Base-by-base conservation (phyloP, 35 echinoderm and acorn worm species). In the Ophiothrix spiculata region DNA sequence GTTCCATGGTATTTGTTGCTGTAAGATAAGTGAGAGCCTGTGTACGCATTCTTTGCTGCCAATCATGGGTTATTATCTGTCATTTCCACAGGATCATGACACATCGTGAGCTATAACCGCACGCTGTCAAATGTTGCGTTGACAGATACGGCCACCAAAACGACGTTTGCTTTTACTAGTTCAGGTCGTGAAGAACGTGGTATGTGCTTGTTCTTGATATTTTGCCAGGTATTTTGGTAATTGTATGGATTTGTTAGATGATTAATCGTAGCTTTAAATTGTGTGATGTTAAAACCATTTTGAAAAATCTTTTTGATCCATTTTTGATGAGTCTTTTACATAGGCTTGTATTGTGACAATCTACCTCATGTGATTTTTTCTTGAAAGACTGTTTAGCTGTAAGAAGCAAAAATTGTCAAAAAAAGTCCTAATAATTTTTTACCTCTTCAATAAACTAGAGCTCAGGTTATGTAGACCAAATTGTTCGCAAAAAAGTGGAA, bases 71-170 rank as follows among this genome's bases (percentile, higher is more conserved):
- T 25, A 69, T 69, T 69, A 69, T 69, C 60, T 69, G 60, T 69
- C 60, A 69, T 69, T 69, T 69, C 60, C 60, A 15, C 29, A 28
- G 45, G 60, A 69, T 69, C 60, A 69, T 69, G 60, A 69, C 60
- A 69, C 60, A 69, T 28, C 6, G 29, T 69, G 60, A 69, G 25
- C 17, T 21, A 54, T n/a, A 69, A n/a, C 60, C 6, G 3, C 29
- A 25, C 60, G 17, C 60, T 69, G 60, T 69, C 60, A 69, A 25
- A 69, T 69, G 23, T 28, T 1, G 25, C 29, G 60, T 4, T 69
- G 60, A n/a, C 60, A 69, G 60, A n/a, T 25, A 69, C 42, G 6
- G 42, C 6, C 42, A 49, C n/a, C 6, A 49, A 19, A 10, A 10
- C 19, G 6, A 19, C 19, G 42, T 49, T 49, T 49, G 6, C 19